Base-by-base conservation (phyloP, 2,888 invertebrate genomes). In the Caenorhabditis afra region DNA sequence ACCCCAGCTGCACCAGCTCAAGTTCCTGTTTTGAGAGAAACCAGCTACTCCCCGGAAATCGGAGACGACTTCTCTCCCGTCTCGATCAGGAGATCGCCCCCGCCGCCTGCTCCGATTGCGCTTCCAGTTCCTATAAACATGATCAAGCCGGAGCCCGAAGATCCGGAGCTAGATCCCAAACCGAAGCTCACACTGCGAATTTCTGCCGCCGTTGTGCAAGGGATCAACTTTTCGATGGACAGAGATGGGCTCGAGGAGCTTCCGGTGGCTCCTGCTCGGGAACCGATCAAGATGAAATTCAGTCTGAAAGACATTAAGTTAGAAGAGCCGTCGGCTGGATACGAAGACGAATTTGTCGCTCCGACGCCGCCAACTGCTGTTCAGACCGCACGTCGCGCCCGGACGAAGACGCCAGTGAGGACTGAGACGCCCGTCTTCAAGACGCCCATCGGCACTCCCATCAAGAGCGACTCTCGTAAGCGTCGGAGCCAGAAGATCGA, bases 221-320 rank as follows among this genome's bases (percentile, higher is more conserved):
- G 49, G 5, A 52, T 57, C 22, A 16, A 59, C 18, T 16, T 53
- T 22, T 61, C 58, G 12, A 59, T n/a, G 16, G 70, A 44, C 23
- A 59, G 45, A 18, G 67, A 67, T 1, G 66, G 49, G 8, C n/a
- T 50, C 18, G 18, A 47, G 35, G 39, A 61, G 35, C 14, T 55
- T 45, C 41, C 18, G 1, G 7, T 20, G 18, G 20, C 10, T 0
- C 45, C 55, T 22, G n/a, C 44, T 20, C 39, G 53, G 14, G 58
- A 29, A 10, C 67, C 81, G 20, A 29, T 73, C 10, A 81, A 68
- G 59, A 29, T 77, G 23, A 64, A 64, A n/a, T 49, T 81, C 47
- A 82, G 74, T 7, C 20, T 59, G 12, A 44, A 39, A 7, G 29
- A 44, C 47, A 14, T 57, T 11, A 66, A 57, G 20, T 2, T 50